Evolutionary conservation across 2,888 invertebrate genomes (phyloP), one percentile per base, ranked within the genome.

Genomic region (Rhaphigaster nebulosa): DNA sequence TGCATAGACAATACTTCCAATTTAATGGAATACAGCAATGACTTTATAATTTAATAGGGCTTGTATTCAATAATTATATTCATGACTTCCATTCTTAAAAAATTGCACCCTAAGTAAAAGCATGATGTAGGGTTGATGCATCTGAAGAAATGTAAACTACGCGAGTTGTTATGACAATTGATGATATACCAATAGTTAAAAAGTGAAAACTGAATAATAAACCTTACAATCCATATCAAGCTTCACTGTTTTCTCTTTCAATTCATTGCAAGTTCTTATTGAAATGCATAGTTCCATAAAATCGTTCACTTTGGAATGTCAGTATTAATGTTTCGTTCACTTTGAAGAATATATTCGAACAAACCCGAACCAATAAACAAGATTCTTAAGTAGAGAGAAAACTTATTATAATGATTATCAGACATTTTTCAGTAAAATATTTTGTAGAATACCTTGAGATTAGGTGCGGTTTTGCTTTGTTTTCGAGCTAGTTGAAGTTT

Each of bases 361-460:
- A 41, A 84, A 84, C 41, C 45, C 45, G 84, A 41, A 84, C 84
- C 84, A 45, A 84, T 84, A 84, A 84, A 84, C 84, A 84, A 84
- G 41, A 84, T 84, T 34, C 84, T 26, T 84, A 84, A 84, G 45
- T 45, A 45, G 41, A 84, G 45, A 45, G 84, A 84, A 84, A 34
- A 84, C 45, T 84, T 84, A 84, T 45, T 84, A 84, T 45, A 84
- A 45, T 84, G 84, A 45, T 84, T 45, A 84, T 84, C n/a, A 84
- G 84, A n/a, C 23, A 45, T 18, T 84, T 84, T n/a, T 45, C 41
- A 8, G 15, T 0, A 41, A 84, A n/a, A 45, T 84, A 84, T 84
- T 45, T 45, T 38, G 41, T 45, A n/a, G 5, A 84, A 84, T 26
- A 26, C n/a, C 45, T n/a, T 84, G 13, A 45, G 13, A 45, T 84